Evolutionary conservation across 2,113 vertebrate genomes (phyloP).

Genomic region (Pseudorectes ferrugineus): DNA sequence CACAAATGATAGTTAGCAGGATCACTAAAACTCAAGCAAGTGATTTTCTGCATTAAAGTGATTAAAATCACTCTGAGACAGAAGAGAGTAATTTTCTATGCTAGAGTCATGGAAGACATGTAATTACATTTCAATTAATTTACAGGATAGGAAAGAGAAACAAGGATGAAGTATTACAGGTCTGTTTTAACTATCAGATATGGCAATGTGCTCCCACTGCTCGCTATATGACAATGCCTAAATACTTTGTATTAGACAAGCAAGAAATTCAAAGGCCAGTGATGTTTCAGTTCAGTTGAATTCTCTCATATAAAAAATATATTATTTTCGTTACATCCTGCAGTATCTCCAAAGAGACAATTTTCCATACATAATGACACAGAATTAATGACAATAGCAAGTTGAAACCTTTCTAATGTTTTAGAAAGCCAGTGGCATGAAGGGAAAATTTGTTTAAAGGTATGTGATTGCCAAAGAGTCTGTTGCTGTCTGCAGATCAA

Average conservation of each 20-base stretch:
- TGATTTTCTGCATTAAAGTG: background rate
- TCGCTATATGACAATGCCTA: background rate
- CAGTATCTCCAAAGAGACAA: background rate
- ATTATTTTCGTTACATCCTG: background rate
- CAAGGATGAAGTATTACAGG: background rate
- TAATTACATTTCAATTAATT: background rate
- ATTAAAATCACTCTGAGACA: background rate
- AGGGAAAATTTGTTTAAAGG: background rate
- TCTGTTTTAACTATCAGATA: background rate
- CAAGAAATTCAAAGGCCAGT: background rate
- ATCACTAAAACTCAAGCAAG: background rate
- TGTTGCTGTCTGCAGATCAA: background rate
- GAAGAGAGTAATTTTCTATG: background rate
- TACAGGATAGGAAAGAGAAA: background rate
- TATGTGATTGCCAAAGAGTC: background rate
- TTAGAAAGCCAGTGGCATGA: background rate
- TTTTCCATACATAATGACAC: background rate
- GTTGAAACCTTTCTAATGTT: background rate
- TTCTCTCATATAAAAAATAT: background rate
- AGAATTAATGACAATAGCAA: background rate
- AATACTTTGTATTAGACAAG: background rate
- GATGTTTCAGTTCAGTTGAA: background rate
- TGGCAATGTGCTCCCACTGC: background rate
- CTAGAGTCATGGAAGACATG: background rate
- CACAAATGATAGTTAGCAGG: background rate